phyloP scores from a whole-genome alignment of 1,140 invertebrate genomes.

The Branchinecta lynchi region DNA sequence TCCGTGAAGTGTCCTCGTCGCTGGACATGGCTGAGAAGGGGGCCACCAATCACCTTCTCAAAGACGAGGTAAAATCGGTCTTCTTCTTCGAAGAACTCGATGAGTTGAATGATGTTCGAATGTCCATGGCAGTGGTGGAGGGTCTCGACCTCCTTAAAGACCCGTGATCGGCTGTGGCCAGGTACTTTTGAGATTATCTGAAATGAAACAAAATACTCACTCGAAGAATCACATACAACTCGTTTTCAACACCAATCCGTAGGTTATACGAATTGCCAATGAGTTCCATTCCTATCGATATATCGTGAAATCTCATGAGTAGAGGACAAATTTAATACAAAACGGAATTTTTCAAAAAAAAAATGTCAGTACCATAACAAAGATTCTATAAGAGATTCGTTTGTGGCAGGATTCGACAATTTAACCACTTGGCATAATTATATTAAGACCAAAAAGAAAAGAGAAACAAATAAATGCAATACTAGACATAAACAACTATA shows the following conservation, averaged over 20 bases:
- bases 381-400: no score
- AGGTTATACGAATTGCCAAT: no score
- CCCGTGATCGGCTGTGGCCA: slow-evolving; percentile 72
- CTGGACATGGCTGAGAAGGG: slow-evolving; percentile 77
- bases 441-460: no score
- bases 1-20: slow-evolving; percentile 83
- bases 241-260: background rate
- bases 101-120: slow-evolving; percentile 89
- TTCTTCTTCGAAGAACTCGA: slow-evolving; percentile 93
- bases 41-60: slow-evolving; percentile 89
- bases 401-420: no score
- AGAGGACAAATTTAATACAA: no score
- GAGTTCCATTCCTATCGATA: no score
- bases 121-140: slow-evolving; percentile 95
- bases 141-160: slow-evolving; percentile 95
- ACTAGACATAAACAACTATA: no score
- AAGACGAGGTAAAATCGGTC: slow-evolving; percentile 91
- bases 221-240: background rate
- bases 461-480: no score
- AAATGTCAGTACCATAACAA: no score
- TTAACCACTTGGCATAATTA: no score
- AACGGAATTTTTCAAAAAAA: no score
- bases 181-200: slow-evolving; percentile 86
- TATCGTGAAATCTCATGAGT: no score
- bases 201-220: slow-evolving; percentile 21